phyloP scores from a whole-genome alignment of 2,888 invertebrate species.

The Platynereis dumerilii region DNA sequence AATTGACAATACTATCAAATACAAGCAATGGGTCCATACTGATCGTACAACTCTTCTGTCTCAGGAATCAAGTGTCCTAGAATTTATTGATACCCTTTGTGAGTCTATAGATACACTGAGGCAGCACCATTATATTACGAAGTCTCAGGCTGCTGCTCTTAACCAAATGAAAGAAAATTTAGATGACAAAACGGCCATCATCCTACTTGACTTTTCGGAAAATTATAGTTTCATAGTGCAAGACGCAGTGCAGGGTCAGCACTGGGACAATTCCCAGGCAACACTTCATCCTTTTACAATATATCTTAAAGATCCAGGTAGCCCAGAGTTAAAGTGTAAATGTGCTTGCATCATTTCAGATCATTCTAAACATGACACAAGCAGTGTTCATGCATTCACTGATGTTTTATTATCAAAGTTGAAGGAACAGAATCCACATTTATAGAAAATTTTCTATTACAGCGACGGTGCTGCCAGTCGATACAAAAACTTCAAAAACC shows the following conservation, averaged over 20 bases:
- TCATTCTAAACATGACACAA: no score
- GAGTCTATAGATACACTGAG: background rate
- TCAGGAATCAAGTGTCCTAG: background rate
- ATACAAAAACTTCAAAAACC: no score
- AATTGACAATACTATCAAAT: no score
- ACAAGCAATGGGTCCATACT: slow-evolving; percentile 18
- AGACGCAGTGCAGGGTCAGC: slow-evolving; percentile 39
- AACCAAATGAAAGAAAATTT: slow-evolving; percentile 17
- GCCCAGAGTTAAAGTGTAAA: no score
- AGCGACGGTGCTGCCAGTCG: no score
- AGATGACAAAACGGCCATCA: slow-evolving; percentile 16
- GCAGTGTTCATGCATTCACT: no score
- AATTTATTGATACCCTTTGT: background rate
- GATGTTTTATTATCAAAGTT: no score
- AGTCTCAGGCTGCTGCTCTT: slow-evolving; percentile 4
- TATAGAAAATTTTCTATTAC: no score
- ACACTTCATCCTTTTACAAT: slow-evolving; percentile 40
- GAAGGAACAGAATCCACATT: no score
- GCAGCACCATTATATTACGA: slow-evolving; percentile 16
- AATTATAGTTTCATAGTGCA: slow-evolving; percentile 35
- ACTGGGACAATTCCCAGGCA: slow-evolving; percentile 41
- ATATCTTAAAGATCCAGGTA: slow-evolving; percentile 7
- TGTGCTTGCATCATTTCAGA: no score
- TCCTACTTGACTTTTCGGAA: slow-evolving; percentile 41
- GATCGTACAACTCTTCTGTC: slow-evolving; percentile 15